These are phyloP conservation scores for Dipodomys ordii DNA, from an alignment of 2,113 vertebrate species.

Conservation along the genomic window DNA sequence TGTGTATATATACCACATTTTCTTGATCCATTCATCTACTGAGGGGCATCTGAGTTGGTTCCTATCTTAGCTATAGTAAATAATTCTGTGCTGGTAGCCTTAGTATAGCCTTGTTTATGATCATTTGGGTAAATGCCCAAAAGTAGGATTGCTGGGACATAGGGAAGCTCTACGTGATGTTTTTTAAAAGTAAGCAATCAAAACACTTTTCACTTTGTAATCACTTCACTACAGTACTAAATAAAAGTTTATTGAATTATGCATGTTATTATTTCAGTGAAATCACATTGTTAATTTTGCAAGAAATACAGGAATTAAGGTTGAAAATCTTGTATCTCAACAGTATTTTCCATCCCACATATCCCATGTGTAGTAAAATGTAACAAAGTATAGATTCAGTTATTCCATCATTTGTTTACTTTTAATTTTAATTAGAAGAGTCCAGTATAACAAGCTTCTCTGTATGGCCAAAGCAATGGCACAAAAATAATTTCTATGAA, in stretches of 20 bases:
- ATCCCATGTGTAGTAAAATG: background rate
- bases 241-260: background rate
- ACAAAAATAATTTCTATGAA: constrained; percentile 3
- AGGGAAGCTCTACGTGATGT: background rate
- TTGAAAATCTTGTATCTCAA: background rate
- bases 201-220: background rate
- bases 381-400: background rate
- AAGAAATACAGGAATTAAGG: background rate
- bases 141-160: no score
- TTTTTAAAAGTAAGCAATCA: background rate
- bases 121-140: no score
- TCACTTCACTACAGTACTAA: background rate
- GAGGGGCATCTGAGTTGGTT: no score
- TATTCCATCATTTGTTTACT: background rate
- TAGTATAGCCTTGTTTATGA: no score
- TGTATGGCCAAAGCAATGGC: background rate
- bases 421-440: background rate
- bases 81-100: no score
- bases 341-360: background rate
- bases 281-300: background rate
- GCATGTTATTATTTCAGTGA: background rate
- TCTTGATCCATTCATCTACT: no score
- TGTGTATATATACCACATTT: no score
- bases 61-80: no score
- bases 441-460: background rate